A percentile compares a stretch with the other conserved stretches of the same genome.
Conservation (phyloP, 2,888 invertebrate genomes). For the Aethes cnicana region DNA sequence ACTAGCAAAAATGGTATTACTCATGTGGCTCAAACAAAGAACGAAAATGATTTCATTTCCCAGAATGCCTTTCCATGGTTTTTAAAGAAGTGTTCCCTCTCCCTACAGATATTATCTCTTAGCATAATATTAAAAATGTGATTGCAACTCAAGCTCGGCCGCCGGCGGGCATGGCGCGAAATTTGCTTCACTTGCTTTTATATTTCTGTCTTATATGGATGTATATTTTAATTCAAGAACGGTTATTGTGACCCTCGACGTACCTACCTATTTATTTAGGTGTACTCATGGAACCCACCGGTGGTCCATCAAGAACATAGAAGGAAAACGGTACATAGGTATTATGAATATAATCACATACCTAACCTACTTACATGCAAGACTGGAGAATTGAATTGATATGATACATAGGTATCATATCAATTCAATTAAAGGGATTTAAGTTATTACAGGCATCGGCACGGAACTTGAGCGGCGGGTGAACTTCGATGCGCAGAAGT, state of each 20-base stretch:
- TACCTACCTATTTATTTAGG: no score
- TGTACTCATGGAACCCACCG: background rate
- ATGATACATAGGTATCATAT: no score
- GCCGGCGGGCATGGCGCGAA: slow-evolving; percentile 28
- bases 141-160: slow-evolving; percentile 24
- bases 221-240: slow-evolving; percentile 24
- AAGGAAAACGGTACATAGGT: background rate
- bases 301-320: background rate
- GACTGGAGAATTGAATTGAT: no score
- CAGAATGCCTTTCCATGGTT: slow-evolving; percentile 8
- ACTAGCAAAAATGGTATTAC: no score
- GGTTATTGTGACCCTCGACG: slow-evolving; percentile 25
- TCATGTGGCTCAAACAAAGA: no score
- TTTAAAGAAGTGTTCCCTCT: slow-evolving; percentile 15
- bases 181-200: slow-evolving; percentile 38
- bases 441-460: no score
- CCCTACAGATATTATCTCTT: slow-evolving; percentile 26
- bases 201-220: slow-evolving; percentile 23
- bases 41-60: slow-evolving; percentile 3
- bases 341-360: no score
- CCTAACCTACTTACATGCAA: no score
- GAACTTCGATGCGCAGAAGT: no score
- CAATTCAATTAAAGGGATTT: no score
- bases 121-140: slow-evolving; percentile 31
- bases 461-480: no score